Evolutionary conservation across 1,140 invertebrate genomes (phyloP), one percentile per base, ranked within the genome.

Genomic region (Calephelis virginiensis): DNA sequence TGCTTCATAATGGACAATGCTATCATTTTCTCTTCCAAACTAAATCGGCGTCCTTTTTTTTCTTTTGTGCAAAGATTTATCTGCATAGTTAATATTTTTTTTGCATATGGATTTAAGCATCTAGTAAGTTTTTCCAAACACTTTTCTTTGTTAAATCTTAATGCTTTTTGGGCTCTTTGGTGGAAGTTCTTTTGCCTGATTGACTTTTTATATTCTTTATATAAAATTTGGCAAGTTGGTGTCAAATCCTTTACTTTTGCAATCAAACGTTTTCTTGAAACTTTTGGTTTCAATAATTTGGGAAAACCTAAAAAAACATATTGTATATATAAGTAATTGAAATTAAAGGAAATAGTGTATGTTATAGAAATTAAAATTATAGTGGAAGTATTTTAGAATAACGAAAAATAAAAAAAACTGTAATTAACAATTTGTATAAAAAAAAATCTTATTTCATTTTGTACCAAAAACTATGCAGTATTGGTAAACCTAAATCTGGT

Each of bases 11-110:
- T 49, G 9, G 47, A 49, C 12, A 49, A 13, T 13, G 47, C 47
- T n/a, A 49, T 49, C 47, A 49, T 49, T 49, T 49, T 49, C n/a
- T 49, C 47, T 13, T 49, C n/a, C n/a, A 49, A 49, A 49, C n/a
- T 49, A 13, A 49, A 49, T 8, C 47, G n/a, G 12, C 47, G 47
- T 49, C 47, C 47, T 28, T 28, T 0, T 28, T 28, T 28, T 28
- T 28, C 28, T 28, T 28, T 28, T 28, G 28, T 28, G 28, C 28
- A 28, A 28, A 49, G n/a, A n/a, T 49, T 49, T n/a, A 49, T 49
- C 47, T 49, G 47, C n/a, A 49, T 49, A 28, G 28, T 28, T 28
- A 28, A 28, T 28, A 28, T 28, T 28, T 28, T 28, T 28, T 28
- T 28, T 28, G 0, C 28, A 28, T 28, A 28, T 28, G 28, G 28